Base-by-base conservation (phyloP, 2,888 invertebrate species). In the Cosmorhoe ocellata region DNA sequence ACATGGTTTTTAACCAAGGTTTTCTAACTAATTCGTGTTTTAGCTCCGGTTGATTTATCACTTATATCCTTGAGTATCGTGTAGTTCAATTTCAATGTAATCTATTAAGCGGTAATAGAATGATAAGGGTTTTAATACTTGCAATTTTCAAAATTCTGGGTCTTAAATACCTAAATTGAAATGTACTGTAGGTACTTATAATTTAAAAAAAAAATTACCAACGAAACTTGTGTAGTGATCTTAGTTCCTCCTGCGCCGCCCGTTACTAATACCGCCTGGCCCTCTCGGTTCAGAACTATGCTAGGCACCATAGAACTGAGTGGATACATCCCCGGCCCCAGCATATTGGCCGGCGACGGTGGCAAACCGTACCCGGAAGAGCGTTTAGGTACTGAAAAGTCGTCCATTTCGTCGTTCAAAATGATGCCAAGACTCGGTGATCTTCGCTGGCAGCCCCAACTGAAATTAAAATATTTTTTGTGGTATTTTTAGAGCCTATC, bases 191-290 rank as follows among this genome's bases (percentile, higher is more conserved):
- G n/a, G n/a, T n/a, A n/a, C n/a, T n/a, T n/a, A 18, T 18, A 18
- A 18, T 4, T 18, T 18, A 18, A 3, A 18, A 18, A 18, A n/a
- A n/a, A 18, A 18, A 13, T 80, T 80, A 95, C 95, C 83, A 92
- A 76, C 5, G 95, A 93, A 2, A 95, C 92, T 54, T 95, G 93
- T 0, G 97, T 95, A 2, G 97, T 97, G 57, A 98, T 98, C 81
- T 95, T 96, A 0, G 96, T 94, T 18, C 98, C 98, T 1, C 98
- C 98, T 1, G 98, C 96, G 0, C 95, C 97, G 0, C 98, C 98
- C 3, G 96, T 84, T 0, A 95, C 92, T 64, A 96, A 71, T 36
- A 89, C 83, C 0, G 93, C 95, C 44, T 93, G 87, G 4, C 93
- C 92, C 9, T 93, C 79, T 3, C 81, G 77, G 63, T 95, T 92